Evolutionary conservation across 2,888 invertebrate species (phyloP).

Genomic region (Tetragonula carbonaria): DNA sequence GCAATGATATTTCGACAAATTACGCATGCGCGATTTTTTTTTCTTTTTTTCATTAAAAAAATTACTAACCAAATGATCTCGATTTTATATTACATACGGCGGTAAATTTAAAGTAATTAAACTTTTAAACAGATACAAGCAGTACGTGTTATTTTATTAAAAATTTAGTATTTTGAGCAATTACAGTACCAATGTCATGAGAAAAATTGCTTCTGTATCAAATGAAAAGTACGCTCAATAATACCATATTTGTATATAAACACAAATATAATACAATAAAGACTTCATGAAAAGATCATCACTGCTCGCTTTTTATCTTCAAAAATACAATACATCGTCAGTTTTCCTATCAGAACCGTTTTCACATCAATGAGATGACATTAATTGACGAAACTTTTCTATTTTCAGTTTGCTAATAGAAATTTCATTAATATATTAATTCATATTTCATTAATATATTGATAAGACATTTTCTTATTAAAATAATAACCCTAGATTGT

Average conservation of each 20-base stretch:
- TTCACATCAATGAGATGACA: neutral
- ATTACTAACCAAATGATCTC: neutral
- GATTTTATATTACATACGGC: neutral
- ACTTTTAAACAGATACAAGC: neutral
- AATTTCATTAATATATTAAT: neutral
- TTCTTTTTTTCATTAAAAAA: neutral
- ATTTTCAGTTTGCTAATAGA: neutral
- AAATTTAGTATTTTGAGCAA: constrained; percentile 2
- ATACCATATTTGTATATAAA: neutral
- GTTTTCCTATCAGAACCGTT: neutral
- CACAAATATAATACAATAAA: neutral
- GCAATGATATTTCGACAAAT: constrained; percentile 13
- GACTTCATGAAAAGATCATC: neutral
- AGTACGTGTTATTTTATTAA: constrained; percentile 9
- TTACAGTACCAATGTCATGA: neutral
- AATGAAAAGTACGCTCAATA: constrained; percentile 15
- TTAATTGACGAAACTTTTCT: neutral
- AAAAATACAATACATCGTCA: neutral
- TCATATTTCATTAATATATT: neutral
- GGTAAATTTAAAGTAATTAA: constrained; percentile 14
- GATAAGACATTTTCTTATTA: neutral
- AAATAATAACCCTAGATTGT: neutral
- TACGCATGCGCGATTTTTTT: constrained; percentile 37
- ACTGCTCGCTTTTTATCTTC: neutral
- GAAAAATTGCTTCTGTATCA: constrained; percentile 14